Percentiles rank a stretch among this genome's conserved stretches.
phyloP scores from a whole-genome alignment of 1,140 invertebrate species.

The Pseudoatta argentina region DNA sequence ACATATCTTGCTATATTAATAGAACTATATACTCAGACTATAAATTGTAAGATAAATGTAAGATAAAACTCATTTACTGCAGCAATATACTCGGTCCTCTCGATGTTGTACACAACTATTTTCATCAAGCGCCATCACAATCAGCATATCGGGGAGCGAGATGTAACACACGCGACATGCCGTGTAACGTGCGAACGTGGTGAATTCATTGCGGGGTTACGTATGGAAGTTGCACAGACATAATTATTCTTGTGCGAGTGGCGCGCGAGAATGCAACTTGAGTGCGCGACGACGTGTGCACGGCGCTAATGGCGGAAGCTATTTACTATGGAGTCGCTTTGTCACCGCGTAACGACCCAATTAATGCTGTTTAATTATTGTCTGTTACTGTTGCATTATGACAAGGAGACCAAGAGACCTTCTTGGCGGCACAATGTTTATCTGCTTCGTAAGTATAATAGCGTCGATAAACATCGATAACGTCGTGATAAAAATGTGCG shows the following conservation, averaged over 20 bases:
- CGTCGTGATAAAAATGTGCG: not conserved
- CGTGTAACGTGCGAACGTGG: not conserved
- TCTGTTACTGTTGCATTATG: not conserved
- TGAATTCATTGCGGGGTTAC: slow-evolving; percentile 24
- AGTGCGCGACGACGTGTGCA: slow-evolving; percentile 1
- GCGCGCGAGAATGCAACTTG: slow-evolving; percentile 15
- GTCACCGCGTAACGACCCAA: slow-evolving; percentile 64
- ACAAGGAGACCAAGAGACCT: not conserved
- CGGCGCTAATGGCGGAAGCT: slow-evolving; percentile 60
- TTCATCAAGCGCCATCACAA: slow-evolving; percentile 3
- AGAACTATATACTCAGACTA: no score
- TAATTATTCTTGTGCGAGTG: slow-evolving; percentile 38
- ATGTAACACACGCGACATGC: slow-evolving; percentile 18
- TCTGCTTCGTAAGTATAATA: not conserved
- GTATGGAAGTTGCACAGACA: slow-evolving; percentile 28
- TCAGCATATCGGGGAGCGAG: not conserved
- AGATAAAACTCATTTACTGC: not conserved
- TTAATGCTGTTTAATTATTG: slow-evolving; percentile 77
- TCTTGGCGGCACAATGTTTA: not conserved
- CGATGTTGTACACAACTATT: not conserved
- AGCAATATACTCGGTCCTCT: not conserved
- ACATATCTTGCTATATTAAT: not conserved
- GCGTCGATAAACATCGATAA: slow-evolving; percentile 62
- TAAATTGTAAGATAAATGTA: not conserved
- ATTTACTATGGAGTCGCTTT: slow-evolving; percentile 58